Evolutionary conservation across 2,797 vertebrate species (phyloP), one percentile per base, ranked within the genome.

Genomic region (Podarcis lilfordi): DNA sequence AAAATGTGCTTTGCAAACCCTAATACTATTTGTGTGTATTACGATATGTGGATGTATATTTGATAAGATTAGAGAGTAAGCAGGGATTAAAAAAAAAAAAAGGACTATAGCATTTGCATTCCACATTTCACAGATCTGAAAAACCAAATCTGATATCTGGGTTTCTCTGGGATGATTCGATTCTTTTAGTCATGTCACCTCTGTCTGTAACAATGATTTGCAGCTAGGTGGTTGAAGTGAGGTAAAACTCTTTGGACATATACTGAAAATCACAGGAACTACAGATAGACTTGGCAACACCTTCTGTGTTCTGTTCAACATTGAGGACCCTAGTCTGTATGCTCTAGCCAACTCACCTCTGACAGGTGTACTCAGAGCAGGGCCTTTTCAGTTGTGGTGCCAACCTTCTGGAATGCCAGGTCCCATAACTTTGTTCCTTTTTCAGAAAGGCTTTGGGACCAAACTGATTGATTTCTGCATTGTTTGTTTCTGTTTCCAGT

Each of bases 11-110:
- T 88, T 8, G 0, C 77, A 11, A 82, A 88, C 59, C 79, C 86
- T 50, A 68, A 78, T 88, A 88, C 82, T 21, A 27, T 94, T 91
- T 69, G 74, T 89, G 87, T 35, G 17, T 55, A 66, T 75, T 91
- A 32, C 80, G 87, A 27, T 11, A 43, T 1, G 66, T 89, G 91
- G 82, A 88, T 85, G 84, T 76, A 1, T n/a, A 32, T 90, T 81
- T 76, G 89, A 92, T 87, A 85, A 93, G 91, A 88, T 92, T 92
- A 91, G 86, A 89, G 92, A 86, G 40, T 84, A 79, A 87, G 86
- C 1, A 29, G 84, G 90, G 92, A 94, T 93, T 86, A 90, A 82
- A 86, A 93, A 86, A 93, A 93, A 93, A 50, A 64, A 91, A 82
- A 86, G 88, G 84, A 59, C 86, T 80, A 19, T 7, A 74, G 92